Percentiles rank a stretch among this genome's conserved stretches.
Evolutionary conservation across 2,797 vertebrate species (phyloP).

Genomic region (Typhlichthys subterraneus): DNA sequence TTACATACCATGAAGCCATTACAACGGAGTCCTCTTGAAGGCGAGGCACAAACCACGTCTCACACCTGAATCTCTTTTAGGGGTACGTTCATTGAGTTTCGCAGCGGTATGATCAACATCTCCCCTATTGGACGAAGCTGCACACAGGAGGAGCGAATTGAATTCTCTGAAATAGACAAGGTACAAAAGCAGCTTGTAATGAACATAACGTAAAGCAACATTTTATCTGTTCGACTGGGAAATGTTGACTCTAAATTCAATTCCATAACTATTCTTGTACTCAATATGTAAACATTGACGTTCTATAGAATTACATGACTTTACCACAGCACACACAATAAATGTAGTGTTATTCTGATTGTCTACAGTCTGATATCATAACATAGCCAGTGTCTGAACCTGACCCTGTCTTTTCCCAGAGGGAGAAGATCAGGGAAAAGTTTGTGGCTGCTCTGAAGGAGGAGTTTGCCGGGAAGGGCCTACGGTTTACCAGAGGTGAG

Average conservation of each 20-base stretch:
- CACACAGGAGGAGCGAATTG: conserved; percentile 88
- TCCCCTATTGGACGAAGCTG: conserved; percentile 96
- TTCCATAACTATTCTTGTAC: too few relatives aligned
- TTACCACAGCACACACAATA: too few relatives aligned
- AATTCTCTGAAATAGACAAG: conserved; percentile 97
- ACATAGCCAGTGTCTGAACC: not conserved
- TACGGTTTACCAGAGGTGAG: conserved; percentile 91
- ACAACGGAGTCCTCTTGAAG: too few relatives aligned
- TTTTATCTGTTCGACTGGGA: too few relatives aligned
- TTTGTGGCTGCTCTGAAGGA: conserved; percentile 92
- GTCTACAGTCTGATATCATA: too few relatives aligned
- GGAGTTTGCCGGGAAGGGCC: conserved; percentile 94
- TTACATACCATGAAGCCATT: too few relatives aligned
- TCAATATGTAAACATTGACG: too few relatives aligned
- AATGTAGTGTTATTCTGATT: too few relatives aligned
- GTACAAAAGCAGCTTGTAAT: conserved; percentile 55
- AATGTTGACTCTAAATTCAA: too few relatives aligned
- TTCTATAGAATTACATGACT: too few relatives aligned
- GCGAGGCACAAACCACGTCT: too few relatives aligned
- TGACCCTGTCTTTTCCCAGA: conserved; percentile 71
- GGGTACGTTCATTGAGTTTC: conserved; percentile 98
- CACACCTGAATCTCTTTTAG: conserved; percentile 60
- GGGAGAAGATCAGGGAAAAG: conserved; percentile 94
- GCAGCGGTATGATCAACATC: conserved; percentile 95
- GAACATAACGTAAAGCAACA: not conserved